Evolutionary conservation across 2,113 vertebrate genomes (phyloP).

Genomic region (Ictidomys tridecemlineatus): DNA sequence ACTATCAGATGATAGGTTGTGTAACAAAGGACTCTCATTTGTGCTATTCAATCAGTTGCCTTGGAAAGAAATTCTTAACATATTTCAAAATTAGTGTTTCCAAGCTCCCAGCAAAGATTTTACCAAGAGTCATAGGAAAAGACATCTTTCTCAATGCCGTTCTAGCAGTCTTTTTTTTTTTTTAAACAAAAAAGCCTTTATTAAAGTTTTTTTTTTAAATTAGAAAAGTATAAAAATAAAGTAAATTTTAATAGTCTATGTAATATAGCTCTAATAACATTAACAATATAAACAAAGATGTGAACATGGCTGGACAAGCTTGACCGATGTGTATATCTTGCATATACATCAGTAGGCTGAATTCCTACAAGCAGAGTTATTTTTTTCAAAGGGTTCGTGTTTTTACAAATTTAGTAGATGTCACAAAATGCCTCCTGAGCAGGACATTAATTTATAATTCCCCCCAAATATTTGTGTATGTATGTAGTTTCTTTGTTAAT

Average conservation of each 20-base stretch:
- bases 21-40: not conserved
- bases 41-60: constrained; percentile 5
- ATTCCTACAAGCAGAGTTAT: not conserved
- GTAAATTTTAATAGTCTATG: not conserved
- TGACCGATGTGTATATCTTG: not conserved
- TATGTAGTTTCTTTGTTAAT: not conserved
- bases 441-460: not conserved
- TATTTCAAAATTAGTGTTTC: not conserved
- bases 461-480: not conserved
- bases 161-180: not conserved
- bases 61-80: constrained; percentile 34
- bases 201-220: not conserved
- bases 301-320: not conserved
- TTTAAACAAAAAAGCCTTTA: not conserved
- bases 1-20: not conserved
- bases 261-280: not conserved
- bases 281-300: not conserved
- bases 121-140: not conserved
- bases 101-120: not conserved
- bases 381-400: not conserved
- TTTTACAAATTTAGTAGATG: not conserved
- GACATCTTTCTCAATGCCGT: not conserved
- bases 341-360: not conserved
- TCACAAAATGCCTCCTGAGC: not conserved
- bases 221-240: not conserved